Evolutionary conservation across 2,113 vertebrate species (phyloP).

Genomic region (Microtus oregoni): DNA sequence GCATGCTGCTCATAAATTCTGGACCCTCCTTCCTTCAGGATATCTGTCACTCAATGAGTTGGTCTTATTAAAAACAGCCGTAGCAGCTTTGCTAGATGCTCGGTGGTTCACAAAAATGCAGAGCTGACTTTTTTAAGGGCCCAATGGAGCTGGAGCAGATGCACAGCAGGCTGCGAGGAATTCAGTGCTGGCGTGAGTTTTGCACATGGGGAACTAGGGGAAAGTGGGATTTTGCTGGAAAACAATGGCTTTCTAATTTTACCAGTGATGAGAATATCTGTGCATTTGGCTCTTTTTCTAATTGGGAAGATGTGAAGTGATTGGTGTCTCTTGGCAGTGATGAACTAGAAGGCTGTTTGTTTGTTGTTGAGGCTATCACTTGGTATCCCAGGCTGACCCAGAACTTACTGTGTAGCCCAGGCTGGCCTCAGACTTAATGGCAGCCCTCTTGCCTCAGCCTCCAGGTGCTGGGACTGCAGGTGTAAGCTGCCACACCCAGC

Average conservation of each 20-base stretch:
- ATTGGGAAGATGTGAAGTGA: background rate
- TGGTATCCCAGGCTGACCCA: background rate
- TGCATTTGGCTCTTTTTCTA: background rate
- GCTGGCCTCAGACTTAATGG: background rate
- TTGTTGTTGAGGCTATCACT: background rate
- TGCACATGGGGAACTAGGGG: background rate
- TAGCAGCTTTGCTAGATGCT: constrained; percentile 4
- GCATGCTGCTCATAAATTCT: background rate
- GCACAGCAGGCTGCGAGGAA: background rate
- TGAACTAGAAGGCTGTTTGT: background rate
- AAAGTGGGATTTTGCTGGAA: constrained; percentile 39
- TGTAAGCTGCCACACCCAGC: background rate
- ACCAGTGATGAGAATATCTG: background rate
- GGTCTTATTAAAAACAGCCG: constrained; percentile 66
- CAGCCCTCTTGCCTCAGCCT: background rate
- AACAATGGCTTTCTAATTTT: constrained; percentile 38
- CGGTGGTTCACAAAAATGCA: constrained; percentile 48
- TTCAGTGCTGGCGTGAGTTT: constrained; percentile 31
- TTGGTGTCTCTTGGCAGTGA: background rate
- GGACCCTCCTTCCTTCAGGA: background rate
- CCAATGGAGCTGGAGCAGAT: constrained; percentile 38
- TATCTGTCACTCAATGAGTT: background rate
- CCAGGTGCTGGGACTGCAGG: background rate
- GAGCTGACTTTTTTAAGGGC: constrained; percentile 39
- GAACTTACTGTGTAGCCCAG: background rate